These are phyloP conservation scores for Muricea muricata DNA, from an alignment of 92 coral and sea anemone genomes.

Conservation along the genomic window DNA sequence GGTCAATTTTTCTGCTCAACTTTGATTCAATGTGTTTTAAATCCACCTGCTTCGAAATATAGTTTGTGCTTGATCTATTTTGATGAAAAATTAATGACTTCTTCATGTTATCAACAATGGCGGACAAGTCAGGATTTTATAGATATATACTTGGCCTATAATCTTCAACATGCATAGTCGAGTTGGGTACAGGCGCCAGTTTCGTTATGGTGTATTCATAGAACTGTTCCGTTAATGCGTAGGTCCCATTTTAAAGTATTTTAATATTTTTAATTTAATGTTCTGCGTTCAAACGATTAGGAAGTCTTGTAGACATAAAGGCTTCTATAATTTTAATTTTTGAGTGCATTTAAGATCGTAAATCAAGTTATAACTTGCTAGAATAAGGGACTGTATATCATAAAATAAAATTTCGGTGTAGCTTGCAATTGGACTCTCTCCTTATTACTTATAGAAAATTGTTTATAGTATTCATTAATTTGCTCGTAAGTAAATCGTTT, in stretches of 20 bases:
- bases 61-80: slow-evolving; percentile 14
- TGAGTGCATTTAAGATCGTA: background rate
- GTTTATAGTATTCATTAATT: background rate
- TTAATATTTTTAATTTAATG: background rate
- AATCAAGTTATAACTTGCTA: too few species aligned
- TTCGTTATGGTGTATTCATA: background rate
- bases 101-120: slow-evolving; percentile 4
- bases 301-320: background rate
- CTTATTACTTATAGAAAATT: background rate
- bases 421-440: too few species aligned
- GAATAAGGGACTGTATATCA: background rate
- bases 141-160: background rate
- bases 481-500: background rate
- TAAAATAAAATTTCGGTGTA: too few species aligned
- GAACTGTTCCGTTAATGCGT: slow-evolving; percentile 13
- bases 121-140: background rate
- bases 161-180: background rate
- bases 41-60: slow-evolving; percentile 32
- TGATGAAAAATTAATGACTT: slow-evolving; percentile 32
- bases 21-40: background rate
- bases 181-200: background rate
- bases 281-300: background rate
- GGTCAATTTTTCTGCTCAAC: background rate
- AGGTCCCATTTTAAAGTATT: background rate
- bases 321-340: too few species aligned